Percentiles rank a stretch among this genome's conserved stretches.
Evolutionary conservation across 1,140 invertebrate species (phyloP).

Genomic region (Eriosoma lanigerum): DNA sequence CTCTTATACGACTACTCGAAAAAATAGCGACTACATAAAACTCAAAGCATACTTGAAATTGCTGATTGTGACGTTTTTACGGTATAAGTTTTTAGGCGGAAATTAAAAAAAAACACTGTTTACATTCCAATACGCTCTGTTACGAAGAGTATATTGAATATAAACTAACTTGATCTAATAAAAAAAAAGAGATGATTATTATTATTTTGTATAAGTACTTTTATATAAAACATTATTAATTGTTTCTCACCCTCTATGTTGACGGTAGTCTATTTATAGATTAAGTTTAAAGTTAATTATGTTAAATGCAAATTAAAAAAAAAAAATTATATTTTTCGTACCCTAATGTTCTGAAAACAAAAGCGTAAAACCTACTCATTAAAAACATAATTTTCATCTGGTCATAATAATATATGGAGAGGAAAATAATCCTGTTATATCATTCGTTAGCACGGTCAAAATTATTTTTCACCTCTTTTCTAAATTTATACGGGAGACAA

Average conservation of each 20-base stretch:
- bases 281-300: not conserved
- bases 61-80: conserved; percentile 1
- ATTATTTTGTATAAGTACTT: too few relatives aligned
- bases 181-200: too few relatives aligned
- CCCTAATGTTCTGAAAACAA: not conserved
- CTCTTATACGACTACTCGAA: not conserved
- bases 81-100: not conserved
- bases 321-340: not conserved
- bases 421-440: conserved; percentile 13
- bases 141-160: not conserved
- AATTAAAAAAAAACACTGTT: conserved; percentile 14
- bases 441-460: conserved; percentile 28
- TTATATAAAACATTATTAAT: not conserved
- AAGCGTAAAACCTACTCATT: not conserved
- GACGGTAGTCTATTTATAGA: not conserved
- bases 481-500: not conserved
- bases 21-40: not conserved
- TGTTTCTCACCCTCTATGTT: not conserved
- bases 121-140: conserved; percentile 3
- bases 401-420: not conserved
- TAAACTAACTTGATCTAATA: not conserved
- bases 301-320: conserved; percentile 13
- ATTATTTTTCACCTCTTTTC: conserved; percentile 19
- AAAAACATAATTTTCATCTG: conserved; percentile 5
- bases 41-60: not conserved